These are phyloP conservation scores for Ovibos moschatus DNA, from an alignment of 2,113 vertebrate species.

Conservation along the genomic window DNA sequence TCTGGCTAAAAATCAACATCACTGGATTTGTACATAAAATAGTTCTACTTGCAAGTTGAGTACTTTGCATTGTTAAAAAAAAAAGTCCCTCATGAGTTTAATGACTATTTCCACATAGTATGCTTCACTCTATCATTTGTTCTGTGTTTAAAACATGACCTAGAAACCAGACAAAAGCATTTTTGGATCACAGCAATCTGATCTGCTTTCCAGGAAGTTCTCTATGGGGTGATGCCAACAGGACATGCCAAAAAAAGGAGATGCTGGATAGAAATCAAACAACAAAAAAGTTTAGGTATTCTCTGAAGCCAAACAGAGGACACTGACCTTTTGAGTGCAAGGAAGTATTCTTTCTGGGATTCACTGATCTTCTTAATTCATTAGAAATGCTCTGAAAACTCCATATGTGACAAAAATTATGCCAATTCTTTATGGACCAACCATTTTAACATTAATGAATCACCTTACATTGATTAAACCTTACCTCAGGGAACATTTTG, in stretches of 20 bases:
- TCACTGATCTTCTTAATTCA: background rate
- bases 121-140: constrained; percentile 10
- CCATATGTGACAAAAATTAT: background rate
- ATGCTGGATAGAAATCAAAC: background rate
- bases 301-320: constrained; percentile 27
- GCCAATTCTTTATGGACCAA: background rate
- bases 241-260: background rate
- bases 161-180: constrained; percentile 7
- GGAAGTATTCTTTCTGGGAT: background rate
- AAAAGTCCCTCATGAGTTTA: background rate
- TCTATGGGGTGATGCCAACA: background rate
- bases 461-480: background rate
- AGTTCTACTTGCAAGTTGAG: background rate
- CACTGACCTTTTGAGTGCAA: background rate
- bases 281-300: background rate
- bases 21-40: constrained; percentile 1
- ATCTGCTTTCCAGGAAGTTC: constrained; percentile 20
- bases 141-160: background rate
- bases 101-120: constrained; percentile 2
- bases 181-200: background rate
- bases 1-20: constrained; percentile 1
- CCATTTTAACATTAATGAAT: background rate
- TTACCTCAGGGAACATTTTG: background rate
- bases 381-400: background rate
- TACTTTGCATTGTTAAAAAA: background rate